Conservation (phyloP, 2,888 invertebrate genomes). For the Amphipyra berbera region DNA sequence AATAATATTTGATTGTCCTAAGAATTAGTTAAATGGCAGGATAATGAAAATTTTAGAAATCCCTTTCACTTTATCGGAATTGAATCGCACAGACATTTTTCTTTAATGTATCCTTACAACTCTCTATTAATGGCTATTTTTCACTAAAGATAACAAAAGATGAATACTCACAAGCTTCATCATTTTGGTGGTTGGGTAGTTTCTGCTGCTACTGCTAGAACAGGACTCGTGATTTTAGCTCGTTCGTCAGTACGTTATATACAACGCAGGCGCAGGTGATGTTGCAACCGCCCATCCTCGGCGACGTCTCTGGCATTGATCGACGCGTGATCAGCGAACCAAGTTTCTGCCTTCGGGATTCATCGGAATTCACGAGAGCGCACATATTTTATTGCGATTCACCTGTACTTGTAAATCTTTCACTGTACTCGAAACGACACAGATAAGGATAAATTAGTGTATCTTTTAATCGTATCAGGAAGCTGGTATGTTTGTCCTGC, state of each 20-base stretch:
- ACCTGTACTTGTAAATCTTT: slow-evolving; percentile 50
- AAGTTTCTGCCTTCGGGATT: slow-evolving; percentile 64
- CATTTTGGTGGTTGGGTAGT: slow-evolving; percentile 76
- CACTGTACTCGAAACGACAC: slow-evolving; percentile 18
- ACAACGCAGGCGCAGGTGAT: slow-evolving; percentile 62
- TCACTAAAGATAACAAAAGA: neutral
- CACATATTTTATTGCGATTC: slow-evolving; percentile 39
- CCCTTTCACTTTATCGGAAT: neutral
- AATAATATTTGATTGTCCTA: no score
- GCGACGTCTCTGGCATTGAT: slow-evolving; percentile 82
- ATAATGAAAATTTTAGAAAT: no score
- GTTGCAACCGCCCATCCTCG: slow-evolving; percentile 73
- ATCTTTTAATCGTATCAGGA: slow-evolving; percentile 3
- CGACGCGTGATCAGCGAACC: slow-evolving; percentile 80
- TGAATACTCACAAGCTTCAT: slow-evolving; percentile 82
- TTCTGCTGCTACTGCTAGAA: slow-evolving; percentile 70
- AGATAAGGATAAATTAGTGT: slow-evolving; percentile 25
- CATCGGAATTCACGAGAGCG: slow-evolving; percentile 62
- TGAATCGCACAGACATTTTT: neutral
- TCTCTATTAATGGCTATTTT: neutral
- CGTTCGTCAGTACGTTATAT: slow-evolving; percentile 74
- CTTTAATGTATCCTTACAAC: neutral
- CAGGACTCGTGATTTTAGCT: slow-evolving; percentile 71
- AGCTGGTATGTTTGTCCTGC: neutral
- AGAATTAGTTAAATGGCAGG: no score